Base-by-base conservation (phyloP, 2,797 vertebrate species). In the Lepus townsendii region DNA sequence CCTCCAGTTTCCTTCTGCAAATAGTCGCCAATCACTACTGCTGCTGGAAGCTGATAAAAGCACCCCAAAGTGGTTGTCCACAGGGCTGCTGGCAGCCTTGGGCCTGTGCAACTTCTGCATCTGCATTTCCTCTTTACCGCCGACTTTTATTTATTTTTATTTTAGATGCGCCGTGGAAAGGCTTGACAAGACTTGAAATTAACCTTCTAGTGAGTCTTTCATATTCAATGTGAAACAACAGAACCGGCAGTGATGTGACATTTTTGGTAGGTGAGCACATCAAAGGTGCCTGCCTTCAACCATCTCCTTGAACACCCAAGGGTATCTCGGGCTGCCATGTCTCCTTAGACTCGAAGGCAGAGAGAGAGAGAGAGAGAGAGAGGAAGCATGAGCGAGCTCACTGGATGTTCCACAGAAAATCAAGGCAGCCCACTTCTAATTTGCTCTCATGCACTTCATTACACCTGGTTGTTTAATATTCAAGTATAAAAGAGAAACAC, bases 231-330 rank as follows among this genome's bases (percentile, higher is more conserved):
- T 98, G 98, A 98, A 98, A 98, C 98, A 98, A 98, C 98, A 98
- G 98, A 97, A 97, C 98, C 90, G 95, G 98, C 97, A 98, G 98
- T 96, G 98, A 98, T 98, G 98, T 98, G 98, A 99, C 98, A 98
- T 98, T 99, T 99, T 98, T 98, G 93, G 98, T 98, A 98, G 98
- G 98, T 98, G 98, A 99, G 98, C 98, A 99, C 99, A 99, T 99
- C 98, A 99, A 98, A 99, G 99, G 94, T 69, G 93, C 98, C 98
- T 98, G 97, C 97, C 98, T 98, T 98, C 99, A 98, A 98, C 97
- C 96, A 98, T 99, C 98, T 99, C 98, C 98, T 98, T 99, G 98
- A 99, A 99, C 98, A 98, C 98, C 98, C 98, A 97, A 97, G 98
- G 99, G 99, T 98, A 98, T 98, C 98, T 97, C 97, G 97, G 98